A percentile compares a stretch with the other conserved stretches of the same genome.
These are phyloP conservation scores for Porites rus DNA, from an alignment of 92 coral and sea anemone genomes.

Conservation along the genomic window DNA sequence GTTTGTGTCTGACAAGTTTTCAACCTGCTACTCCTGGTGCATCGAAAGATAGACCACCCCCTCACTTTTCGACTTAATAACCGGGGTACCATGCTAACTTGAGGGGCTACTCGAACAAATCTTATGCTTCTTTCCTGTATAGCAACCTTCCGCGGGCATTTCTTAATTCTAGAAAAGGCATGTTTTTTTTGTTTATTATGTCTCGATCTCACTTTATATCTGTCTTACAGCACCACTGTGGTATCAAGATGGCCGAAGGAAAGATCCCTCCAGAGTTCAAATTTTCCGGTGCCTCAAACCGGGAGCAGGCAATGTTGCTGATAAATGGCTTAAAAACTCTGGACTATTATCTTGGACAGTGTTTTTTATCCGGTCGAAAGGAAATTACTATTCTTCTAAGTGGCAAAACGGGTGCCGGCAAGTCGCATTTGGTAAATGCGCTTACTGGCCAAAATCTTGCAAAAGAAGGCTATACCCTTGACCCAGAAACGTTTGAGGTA, in stretches of 20 bases:
- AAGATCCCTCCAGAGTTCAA: neutral
- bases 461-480: constrained; percentile 24
- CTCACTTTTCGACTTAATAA: too few species aligned
- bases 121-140: too few species aligned
- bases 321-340: neutral
- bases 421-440: constrained; percentile 50
- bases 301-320: neutral
- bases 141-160: too few species aligned
- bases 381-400: constrained; percentile 16
- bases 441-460: constrained; percentile 44
- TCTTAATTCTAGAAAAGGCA: too few species aligned
- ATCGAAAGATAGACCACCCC: too few species aligned
- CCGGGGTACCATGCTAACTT: too few species aligned
- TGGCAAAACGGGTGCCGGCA: constrained; percentile 61
- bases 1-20: too few species aligned
- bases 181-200: too few species aligned
- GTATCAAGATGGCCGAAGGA: neutral
- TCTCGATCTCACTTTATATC: too few species aligned
- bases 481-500: constrained; percentile 37
- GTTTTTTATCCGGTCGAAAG: neutral
- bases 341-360: neutral
- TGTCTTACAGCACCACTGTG: neutral
- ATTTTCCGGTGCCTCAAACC: neutral
- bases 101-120: too few species aligned
- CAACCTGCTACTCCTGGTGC: too few species aligned